Base-by-base conservation (phyloP, 2,888 invertebrate species). In the Ceriagrion tenellum region DNA sequence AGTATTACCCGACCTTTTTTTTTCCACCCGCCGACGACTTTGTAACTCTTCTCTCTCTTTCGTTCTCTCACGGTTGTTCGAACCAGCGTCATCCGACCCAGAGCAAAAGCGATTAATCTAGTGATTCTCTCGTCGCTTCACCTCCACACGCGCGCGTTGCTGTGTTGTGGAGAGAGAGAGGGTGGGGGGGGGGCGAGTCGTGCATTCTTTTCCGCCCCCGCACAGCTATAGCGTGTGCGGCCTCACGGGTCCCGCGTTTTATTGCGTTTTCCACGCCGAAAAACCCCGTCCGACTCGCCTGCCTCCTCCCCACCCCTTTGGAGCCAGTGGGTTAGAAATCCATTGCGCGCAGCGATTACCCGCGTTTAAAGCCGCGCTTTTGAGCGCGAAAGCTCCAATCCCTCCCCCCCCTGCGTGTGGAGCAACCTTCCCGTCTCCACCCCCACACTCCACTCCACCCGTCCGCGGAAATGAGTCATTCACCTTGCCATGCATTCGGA, bases 291-390 rank as follows among this genome's bases (percentile, higher is more conserved):
- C 69, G 16, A n/a, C 8, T 47, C 47, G 47, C 8, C 47, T 47
- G 47, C 47, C 47, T 47, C 4, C 69, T n/a, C n/a, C 30, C 74
- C 74, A 4, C 18, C 30, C 74, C 35, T 35, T n/a, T 35, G 35
- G 0, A 81, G 74, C 74, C 74, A 81, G 74, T 30, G 74, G 35
- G 74, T 81, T 30, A 81, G 74, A 35, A 81, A 81, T 81, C 74
- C 74, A 35, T 30, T 81, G 23, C 74, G 74, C 30, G 12, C 74
- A 13, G 74, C 74, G 30, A 35, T 81, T 35, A 81, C 74, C 74
- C 74, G n/a, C 74, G 74, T 81, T 81, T 81, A 81, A 81, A 81
- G 74, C 74, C 74, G 74, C 26, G 74, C 30, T 81, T 59, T 20
- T 26, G 69, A 26, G 69, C 74, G 74, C 74, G n/a, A 81, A 8